Conservation (phyloP, 2,113 vertebrate genomes). For the Phocoena sinus region DNA sequence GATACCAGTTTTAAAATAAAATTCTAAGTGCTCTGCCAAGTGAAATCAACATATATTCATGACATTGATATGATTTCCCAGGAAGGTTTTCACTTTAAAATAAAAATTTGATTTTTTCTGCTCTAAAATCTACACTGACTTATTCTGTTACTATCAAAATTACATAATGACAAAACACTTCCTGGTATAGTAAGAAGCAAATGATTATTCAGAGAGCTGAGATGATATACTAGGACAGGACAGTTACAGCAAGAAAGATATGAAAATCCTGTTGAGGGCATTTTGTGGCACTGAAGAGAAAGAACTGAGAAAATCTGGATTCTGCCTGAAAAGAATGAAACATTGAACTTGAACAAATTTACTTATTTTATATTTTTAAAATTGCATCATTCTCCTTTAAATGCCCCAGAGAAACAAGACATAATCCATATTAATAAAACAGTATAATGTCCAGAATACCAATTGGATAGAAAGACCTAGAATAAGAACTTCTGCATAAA, state of each 20-base stretch:
- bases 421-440: background rate
- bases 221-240: background rate
- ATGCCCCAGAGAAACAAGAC: background rate
- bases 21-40: background rate
- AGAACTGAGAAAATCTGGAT: background rate
- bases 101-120: constrained; percentile 6
- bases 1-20: constrained; percentile 39
- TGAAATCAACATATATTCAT: background rate
- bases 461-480: background rate
- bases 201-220: background rate
- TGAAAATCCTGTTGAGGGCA: background rate
- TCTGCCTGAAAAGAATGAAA: background rate
- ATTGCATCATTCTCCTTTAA: background rate
- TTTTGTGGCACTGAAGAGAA: background rate
- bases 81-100: constrained; percentile 4
- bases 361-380: background rate
- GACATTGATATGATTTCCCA: background rate
- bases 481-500: background rate
- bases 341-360: background rate
- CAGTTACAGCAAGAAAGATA: background rate
- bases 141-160: constrained; percentile 29
- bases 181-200: background rate
- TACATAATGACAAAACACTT: constrained; percentile 24
- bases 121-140: constrained; percentile 3
- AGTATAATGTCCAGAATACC: background rate